Evolutionary conservation across 1,140 invertebrate species (phyloP), one percentile per base, ranked within the genome.

Genomic region (Neodiprion lecontei): DNA sequence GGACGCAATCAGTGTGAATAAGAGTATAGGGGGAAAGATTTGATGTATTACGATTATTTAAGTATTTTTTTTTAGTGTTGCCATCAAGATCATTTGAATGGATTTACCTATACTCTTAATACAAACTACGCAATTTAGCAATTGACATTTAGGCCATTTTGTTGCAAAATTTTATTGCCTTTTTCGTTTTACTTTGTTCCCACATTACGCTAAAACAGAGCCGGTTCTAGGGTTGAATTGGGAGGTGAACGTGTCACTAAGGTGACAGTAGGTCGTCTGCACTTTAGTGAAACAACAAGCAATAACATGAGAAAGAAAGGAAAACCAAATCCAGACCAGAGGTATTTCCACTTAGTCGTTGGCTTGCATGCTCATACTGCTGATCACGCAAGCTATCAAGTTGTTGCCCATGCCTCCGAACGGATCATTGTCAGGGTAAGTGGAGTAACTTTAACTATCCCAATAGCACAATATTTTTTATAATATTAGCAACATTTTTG

Each of bases 221-320:
- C 80, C 75, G 80, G 75, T 86, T 87, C 79, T 86, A 97, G 96
- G 76, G 91, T 99, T 77, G 97, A 98, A 83, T 87, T 99, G 73
- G 93, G 94, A 67, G 92, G 91, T 48, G 95, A 94, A 74, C 93
- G 96, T 84, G 94, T 96, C 14, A 94, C 94, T 0, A 96, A 96
- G 85, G 91, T 99, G 40, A 99, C 98, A 0, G 97, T 99, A 2
- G 98, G 97, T 0, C 90, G 98, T 50, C 90, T 99, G 10, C 98
- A 99, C 89, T 99, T 99, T 88, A 98, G 96, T 70, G 98, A 99
- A 87, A 99, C 98, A 0, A 99, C 98, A 0, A 96, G 96, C 75
- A 99, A 99, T 85, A 99, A 99, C 81, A 99, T 99, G 97, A 89
- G 98, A 53, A 99, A 99, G 89, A 99, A 99, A 82, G 97, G 97